Base-by-base conservation (phyloP, 2,797 vertebrate species). In the Gila robusta region DNA sequence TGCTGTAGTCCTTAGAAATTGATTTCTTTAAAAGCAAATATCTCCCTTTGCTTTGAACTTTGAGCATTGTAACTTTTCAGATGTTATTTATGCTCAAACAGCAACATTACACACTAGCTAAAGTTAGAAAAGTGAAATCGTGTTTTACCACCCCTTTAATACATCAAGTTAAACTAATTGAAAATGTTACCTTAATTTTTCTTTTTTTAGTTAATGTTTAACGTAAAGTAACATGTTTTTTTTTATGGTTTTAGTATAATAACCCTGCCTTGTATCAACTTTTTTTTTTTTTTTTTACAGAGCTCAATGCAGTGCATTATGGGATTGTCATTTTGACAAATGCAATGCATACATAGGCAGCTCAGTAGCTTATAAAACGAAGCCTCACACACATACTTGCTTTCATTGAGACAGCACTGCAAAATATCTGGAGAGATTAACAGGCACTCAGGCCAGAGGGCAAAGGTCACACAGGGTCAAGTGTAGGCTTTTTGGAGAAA, bases 401-500 rank as follows among this genome's bases (percentile, higher is more conserved):
- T 19, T 41, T 11, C 32, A 10, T 21, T 69, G 79, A 66, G 17
- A 80, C 28, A 49, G 26, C 79, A 44, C 59, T 39, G 47, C 26
- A 37, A 69, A 70, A 84, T 79, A 59, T 70, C n/a, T 78, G 35
- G 1, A 79, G 7, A 70, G 74, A 84, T 69, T 59, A 83, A 35
- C 28, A 56, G 39, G 14, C 47, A 6, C 52, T 79, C 28, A 41
- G 47, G n/a, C n/a, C 74, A 79, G 16, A 70, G 59, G 23, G 9
- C 54, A 54, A 77, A 84, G 83, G 74, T 59, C 37, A 23, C 23
- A 8, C 64, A 17, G 52, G 64, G 64, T 84, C 64, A 79, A 84
- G 83, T 79, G 74, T 47, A 66, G 76, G 41, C 64, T 87, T 71
- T 82, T 54, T 5, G 39, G 59, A 81, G 66, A 47, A 32, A 56